These are phyloP conservation scores for Stomatorhinus walkeri DNA, from an alignment of 2,797 vertebrate genomes.

Conservation along the genomic window DNA sequence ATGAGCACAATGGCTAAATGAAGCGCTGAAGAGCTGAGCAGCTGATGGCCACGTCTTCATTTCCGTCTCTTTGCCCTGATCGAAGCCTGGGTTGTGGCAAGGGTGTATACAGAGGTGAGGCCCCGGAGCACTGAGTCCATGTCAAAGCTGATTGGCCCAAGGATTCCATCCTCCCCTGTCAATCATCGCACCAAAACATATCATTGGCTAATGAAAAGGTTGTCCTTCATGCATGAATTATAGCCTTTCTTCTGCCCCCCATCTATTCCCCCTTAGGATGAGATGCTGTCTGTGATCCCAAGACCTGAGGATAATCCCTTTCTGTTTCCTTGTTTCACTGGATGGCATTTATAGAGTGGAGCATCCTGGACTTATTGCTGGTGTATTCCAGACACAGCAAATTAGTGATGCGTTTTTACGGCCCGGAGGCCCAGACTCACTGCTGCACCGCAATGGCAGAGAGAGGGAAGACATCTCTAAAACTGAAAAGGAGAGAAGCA, in stretches of 20 bases:
- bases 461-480: background rate
- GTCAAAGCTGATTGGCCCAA: background rate
- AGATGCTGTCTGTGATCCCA: background rate
- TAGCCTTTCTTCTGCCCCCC: background rate
- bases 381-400: background rate
- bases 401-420: background rate
- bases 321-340: background rate
- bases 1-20: background rate
- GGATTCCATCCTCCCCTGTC: background rate
- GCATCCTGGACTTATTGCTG: background rate
- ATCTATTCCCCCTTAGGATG: background rate
- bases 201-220: background rate
- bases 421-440: background rate
- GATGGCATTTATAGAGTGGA: background rate
- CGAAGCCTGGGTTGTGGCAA: background rate
- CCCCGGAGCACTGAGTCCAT: background rate
- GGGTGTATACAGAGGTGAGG: background rate
- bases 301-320: background rate
- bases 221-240: background rate
- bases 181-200: background rate
- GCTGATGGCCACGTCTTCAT: background rate
- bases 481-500: background rate
- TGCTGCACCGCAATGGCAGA: background rate
- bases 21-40: background rate
- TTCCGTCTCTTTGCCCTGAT: background rate